Evolutionary conservation across 2,888 invertebrate genomes (phyloP), one percentile per base, ranked within the genome.

Genomic region (Iphiclides podalirius): DNA sequence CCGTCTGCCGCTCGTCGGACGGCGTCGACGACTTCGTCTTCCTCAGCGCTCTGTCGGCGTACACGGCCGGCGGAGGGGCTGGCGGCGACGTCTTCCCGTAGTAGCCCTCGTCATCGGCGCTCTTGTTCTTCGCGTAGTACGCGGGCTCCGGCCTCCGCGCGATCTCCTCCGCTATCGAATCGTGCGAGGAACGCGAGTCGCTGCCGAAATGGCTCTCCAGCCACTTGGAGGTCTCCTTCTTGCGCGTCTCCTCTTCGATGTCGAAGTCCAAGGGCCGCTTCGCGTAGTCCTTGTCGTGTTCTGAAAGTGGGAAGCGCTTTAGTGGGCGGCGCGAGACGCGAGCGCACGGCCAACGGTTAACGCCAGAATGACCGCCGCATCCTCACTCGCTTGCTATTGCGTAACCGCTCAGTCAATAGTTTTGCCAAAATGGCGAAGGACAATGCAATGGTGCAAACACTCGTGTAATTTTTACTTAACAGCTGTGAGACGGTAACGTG

Each of bases 191-290:
- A 9, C 93, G 91, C 1, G 95, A 95, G 55, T 95, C 95, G 72
- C 95, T 95, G 42, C 96, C 96, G 70, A 97, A 96, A 75, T 97
- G 96, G 67, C 94, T 94, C 68, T 96, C 96, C 45, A 96, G 89
- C 96, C 96, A 96, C 82, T 96, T 96, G 55, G 95, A 95, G 0
- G 96, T 96, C 85, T 96, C 96, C 58, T 94, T 93, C 78, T 96
- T 96, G 52, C 96, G 91, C 4, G 96, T 96, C 75, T 96, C 95
- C 76, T 96, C 96, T 73, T 96, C 96, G 67, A 95, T 93, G 70
- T 96, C 95, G 66, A 95, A 94, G 79, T 96, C 95, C 55, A 96
- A 81, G 0, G 96, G 95, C 46, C 93, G 93, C 71, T 94, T 94
- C 31, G 95, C 94, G 65, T 95, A 87, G 79, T 96, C 96, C 77